These are phyloP conservation scores for Sphenodon punctatus DNA, from an alignment of 2,797 vertebrate species.

Conservation along the genomic window DNA sequence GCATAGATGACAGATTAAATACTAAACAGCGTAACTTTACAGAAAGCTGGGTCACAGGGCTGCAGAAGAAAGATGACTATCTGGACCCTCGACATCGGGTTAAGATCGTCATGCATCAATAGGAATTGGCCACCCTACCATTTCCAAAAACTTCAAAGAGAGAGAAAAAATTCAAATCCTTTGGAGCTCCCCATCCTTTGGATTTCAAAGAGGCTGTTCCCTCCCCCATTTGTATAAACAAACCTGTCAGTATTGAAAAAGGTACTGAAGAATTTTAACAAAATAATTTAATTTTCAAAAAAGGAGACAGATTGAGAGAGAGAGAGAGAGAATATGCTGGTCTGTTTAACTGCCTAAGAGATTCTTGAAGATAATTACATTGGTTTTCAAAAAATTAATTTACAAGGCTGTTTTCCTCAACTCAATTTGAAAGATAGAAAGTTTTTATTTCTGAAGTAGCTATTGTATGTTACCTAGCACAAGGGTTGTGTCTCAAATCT, in stretches of 20 bases:
- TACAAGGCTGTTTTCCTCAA: not conserved
- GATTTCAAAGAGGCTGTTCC: not conserved
- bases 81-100: not conserved
- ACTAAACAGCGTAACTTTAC: not conserved
- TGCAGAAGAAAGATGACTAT: not conserved
- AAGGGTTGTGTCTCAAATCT: not conserved
- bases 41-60: not conserved
- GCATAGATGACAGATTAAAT: not conserved
- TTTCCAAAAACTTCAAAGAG: conserved; percentile 32
- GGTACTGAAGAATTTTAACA: not conserved
- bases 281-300: no score
- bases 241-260: not conserved
- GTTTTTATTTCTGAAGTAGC: not conserved
- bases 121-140: not conserved
- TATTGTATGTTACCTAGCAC: not conserved
- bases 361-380: not conserved
- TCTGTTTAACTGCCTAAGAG: not conserved
- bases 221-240: conserved; percentile 9
- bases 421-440: not conserved
- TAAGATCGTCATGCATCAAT: not conserved
- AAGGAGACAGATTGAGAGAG: no score
- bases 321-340: not conserved
- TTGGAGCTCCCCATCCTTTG: conserved; percentile 18
- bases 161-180: conserved; percentile 22
- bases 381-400: not conserved